A percentile compares a stretch with the other conserved stretches of the same genome.
These are phyloP conservation scores for Semicossyphus pulcher DNA, from an alignment of 2,113 vertebrate species.

Conservation along the genomic window DNA sequence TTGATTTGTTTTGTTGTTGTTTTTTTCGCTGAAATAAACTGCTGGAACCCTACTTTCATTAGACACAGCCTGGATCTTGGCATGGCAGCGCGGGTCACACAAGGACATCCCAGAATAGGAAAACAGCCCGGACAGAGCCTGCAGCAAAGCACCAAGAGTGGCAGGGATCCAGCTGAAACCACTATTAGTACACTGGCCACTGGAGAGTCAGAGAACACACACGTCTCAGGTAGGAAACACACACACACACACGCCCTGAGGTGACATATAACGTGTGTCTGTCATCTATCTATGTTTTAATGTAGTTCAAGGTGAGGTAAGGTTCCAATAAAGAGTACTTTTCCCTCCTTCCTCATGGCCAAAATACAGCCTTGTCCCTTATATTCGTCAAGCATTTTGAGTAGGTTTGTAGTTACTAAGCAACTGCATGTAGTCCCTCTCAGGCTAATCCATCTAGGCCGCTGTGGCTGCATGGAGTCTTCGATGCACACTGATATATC, in stretches of 20 bases:
- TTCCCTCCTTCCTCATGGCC: constrained; percentile 41
- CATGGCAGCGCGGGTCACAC: constrained; percentile 72
- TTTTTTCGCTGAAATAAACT: constrained; percentile 62
- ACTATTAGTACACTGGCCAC: constrained; percentile 48
- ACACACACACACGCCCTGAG: constrained; percentile 16
- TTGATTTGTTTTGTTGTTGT: constrained; percentile 27
- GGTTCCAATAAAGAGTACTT: constrained; percentile 33
- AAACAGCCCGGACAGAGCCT: constrained; percentile 80
- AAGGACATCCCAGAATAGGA: constrained; percentile 82
- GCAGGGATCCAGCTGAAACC: constrained; percentile 71
- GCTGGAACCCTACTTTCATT: constrained; percentile 77
- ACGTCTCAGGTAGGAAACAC: constrained; percentile 25
- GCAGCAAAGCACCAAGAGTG: constrained; percentile 72
- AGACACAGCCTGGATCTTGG: constrained; percentile 80
- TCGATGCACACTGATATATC: constrained; percentile 55
- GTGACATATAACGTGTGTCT: not conserved
- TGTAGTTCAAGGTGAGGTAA: constrained; percentile 21
- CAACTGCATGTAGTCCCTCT: constrained; percentile 78
- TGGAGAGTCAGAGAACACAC: constrained; percentile 29
- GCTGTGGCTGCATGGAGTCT: constrained; percentile 59
- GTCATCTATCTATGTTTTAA: not conserved
- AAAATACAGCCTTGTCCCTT: constrained; percentile 49
- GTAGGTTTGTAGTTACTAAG: constrained; percentile 81
- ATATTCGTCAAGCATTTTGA: constrained; percentile 68
- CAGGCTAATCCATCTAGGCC: constrained; percentile 75